Conservation (phyloP, 2,888 invertebrate species). For the Lomographa bimaculata region DNA sequence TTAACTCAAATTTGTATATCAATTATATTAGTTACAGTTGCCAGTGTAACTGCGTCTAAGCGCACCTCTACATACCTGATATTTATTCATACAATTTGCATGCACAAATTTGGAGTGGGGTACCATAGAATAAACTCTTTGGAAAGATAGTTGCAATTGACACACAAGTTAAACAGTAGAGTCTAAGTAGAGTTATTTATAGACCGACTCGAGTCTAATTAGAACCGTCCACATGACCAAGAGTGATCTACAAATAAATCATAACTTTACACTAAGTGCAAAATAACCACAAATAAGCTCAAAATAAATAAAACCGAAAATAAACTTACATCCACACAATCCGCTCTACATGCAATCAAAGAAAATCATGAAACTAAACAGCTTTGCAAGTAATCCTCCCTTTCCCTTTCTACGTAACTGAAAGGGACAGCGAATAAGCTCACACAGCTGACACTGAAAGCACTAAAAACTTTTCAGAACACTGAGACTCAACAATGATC, state of each 20-base stretch:
- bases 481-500: constrained; percentile 51
- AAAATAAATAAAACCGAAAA: constrained; percentile 23
- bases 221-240: constrained; percentile 60
- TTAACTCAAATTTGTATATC: too few relatives aligned
- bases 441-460: constrained; percentile 76
- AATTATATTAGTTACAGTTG: too few relatives aligned
- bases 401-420: constrained; percentile 68
- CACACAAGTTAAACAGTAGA: constrained; percentile 57
- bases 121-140: too few relatives aligned
- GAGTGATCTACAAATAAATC: constrained; percentile 60
- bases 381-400: constrained; percentile 63
- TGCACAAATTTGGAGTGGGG: too few relatives aligned
- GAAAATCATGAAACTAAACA: constrained; percentile 74
- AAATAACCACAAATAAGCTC: constrained; percentile 31
- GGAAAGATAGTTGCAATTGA: too few relatives aligned
- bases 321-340: constrained; percentile 68
- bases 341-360: constrained; percentile 62
- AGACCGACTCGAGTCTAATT: constrained; percentile 65
- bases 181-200: constrained; percentile 73
- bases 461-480: constrained; percentile 75
- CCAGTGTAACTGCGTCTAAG: too few relatives aligned
- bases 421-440: constrained; percentile 64
- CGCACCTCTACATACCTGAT: too few relatives aligned
- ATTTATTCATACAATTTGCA: too few relatives aligned
- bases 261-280: constrained; percentile 42